Evolutionary conservation across 2,113 vertebrate genomes (phyloP).

Genomic region (Upupa epops): DNA sequence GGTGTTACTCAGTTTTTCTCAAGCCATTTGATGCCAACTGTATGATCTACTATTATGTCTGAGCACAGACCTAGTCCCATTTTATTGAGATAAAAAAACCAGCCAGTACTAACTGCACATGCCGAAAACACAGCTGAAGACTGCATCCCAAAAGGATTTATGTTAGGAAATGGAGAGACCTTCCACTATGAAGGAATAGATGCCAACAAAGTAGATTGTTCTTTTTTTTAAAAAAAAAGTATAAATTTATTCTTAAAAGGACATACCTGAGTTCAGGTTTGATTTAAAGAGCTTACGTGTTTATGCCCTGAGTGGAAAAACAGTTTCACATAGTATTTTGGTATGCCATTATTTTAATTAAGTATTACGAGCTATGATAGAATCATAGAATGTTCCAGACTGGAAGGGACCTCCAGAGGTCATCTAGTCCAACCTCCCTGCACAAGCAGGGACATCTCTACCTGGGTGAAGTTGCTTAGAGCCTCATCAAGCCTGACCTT

Average conservation of each 20-base stretch:
- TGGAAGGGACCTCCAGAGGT: too few species aligned
- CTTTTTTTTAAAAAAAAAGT: not conserved
- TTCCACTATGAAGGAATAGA: not conserved
- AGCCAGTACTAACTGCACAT: not conserved
- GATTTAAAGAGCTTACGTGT: not conserved
- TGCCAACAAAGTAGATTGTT: not conserved
- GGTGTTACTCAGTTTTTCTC: not conserved
- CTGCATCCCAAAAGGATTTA: not conserved
- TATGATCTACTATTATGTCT: not conserved
- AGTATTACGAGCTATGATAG: not conserved
- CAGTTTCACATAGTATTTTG: not conserved
- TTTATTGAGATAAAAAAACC: not conserved
- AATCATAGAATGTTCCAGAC: too few species aligned
- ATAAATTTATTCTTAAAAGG: not conserved
- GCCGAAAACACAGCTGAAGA: too few species aligned
- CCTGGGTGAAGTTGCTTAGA: too few species aligned
- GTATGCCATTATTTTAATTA: slow-evolving; percentile 10
- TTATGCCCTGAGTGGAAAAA: not conserved
- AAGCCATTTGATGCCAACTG: not conserved
- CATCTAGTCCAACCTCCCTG: too few species aligned
- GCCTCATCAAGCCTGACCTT: too few species aligned
- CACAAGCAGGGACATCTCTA: too few species aligned
- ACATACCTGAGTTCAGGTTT: not conserved
- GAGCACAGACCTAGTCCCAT: fast-evolving
- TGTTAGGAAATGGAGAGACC: not conserved